phyloP scores from a whole-genome alignment of 2,113 vertebrate species.

The Phoxinus phoxinus region DNA sequence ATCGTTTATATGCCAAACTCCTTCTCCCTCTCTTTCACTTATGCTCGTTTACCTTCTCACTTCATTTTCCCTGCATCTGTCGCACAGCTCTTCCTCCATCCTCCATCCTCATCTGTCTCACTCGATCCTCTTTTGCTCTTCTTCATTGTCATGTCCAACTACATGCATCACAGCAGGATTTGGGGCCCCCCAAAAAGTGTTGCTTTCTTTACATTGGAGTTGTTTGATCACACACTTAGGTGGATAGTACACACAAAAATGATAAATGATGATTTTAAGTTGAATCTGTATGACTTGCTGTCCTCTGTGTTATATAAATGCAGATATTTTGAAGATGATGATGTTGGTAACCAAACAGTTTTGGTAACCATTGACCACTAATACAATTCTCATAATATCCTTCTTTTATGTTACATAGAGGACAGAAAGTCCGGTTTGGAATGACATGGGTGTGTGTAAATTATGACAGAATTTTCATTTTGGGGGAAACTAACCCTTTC shows the following conservation, averaged over 20 bases:
- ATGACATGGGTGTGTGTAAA: background rate
- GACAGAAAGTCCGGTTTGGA: background rate
- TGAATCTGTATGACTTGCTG: background rate
- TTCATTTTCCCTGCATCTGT: slow-evolving; percentile 71
- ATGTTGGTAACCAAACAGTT: background rate
- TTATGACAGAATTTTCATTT: background rate
- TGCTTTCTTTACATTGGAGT: background rate
- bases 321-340: background rate
- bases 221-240: background rate
- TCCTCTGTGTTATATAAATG: background rate
- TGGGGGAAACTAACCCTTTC: background rate
- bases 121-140: slow-evolving; percentile 22
- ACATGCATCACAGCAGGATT: slow-evolving; percentile 11
- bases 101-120: slow-evolving; percentile 61
- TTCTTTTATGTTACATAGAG: background rate
- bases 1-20: slow-evolving; percentile 73
- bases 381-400: background rate
- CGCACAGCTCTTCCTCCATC: slow-evolving; percentile 64
- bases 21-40: slow-evolving; percentile 23
- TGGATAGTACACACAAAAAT: background rate
- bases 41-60: slow-evolving; percentile 39
- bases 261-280: too few species aligned
- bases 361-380: background rate
- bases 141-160: slow-evolving; percentile 57
- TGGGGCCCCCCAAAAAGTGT: background rate